Percentiles rank a stretch among this genome's conserved stretches.
Evolutionary conservation across 2,797 vertebrate genomes (phyloP).

Genomic region (Leucoraja ocellata): DNA sequence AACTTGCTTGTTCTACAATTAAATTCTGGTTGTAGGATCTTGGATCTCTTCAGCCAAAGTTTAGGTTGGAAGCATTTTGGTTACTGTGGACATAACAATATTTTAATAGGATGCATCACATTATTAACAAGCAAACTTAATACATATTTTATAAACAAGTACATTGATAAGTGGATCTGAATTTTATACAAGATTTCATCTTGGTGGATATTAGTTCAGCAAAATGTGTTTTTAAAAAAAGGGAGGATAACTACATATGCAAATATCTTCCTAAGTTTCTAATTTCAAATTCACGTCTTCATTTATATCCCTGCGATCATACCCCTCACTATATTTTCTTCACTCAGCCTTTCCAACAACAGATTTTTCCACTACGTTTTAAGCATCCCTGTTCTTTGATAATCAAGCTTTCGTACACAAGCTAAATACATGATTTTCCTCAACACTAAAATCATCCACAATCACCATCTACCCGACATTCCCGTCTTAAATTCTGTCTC

Average conservation of each 20-base stretch:
- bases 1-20: too few species aligned
- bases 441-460: background rate
- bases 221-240: background rate
- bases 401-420: background rate
- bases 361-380: background rate
- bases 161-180: background rate
- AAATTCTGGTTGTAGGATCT: too few species aligned
- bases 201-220: background rate
- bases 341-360: background rate
- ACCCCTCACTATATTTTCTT: background rate
- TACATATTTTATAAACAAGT: background rate
- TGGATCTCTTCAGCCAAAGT: background rate
- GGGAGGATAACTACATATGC: background rate
- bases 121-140: background rate
- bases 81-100: background rate
- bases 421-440: background rate
- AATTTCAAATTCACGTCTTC: background rate
- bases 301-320: background rate
- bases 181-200: background rate
- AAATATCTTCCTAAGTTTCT: background rate
- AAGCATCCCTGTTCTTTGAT: too few species aligned
- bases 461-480: too few species aligned
- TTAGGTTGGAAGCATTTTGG: background rate
- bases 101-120: background rate
- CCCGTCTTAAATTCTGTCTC: background rate